Evolutionary conservation across 2,888 invertebrate species (phyloP).

Genomic region (Octodonta nipae): DNA sequence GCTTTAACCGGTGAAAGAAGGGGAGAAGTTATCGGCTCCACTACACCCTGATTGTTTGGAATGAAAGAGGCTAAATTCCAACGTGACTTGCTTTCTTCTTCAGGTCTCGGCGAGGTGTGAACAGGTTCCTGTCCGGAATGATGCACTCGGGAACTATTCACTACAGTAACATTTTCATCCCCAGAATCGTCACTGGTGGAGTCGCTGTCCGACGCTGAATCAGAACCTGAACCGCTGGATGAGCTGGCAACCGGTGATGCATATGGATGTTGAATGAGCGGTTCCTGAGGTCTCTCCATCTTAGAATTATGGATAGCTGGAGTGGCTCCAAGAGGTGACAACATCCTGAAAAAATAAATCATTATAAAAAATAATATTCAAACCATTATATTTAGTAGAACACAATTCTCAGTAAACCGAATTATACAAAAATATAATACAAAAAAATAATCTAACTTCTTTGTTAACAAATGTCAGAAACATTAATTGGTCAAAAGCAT

Average conservation of each 20-base stretch:
- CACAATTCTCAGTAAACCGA: too few relatives aligned
- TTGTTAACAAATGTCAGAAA: too few relatives aligned
- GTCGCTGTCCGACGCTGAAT: slow-evolving; percentile 45
- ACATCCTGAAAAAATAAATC: slow-evolving; percentile 36
- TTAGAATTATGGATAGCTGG: slow-evolving; percentile 34
- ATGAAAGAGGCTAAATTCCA: slow-evolving; percentile 37
- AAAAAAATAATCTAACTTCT: too few relatives aligned
- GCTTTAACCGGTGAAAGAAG: slow-evolving; percentile 12
- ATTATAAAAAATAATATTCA: too few relatives aligned
- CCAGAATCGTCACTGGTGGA: slow-evolving; percentile 42
- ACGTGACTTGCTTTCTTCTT: slow-evolving; percentile 34
- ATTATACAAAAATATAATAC: too few relatives aligned
- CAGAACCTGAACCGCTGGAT: slow-evolving; percentile 49
- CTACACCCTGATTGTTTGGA: slow-evolving; percentile 13
- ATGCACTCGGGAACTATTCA: slow-evolving; percentile 4
- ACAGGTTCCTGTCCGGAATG: slow-evolving; percentile 14
- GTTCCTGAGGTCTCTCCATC: slow-evolving; percentile 22
- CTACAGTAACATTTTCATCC: slow-evolving; percentile 29
- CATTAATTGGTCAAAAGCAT: too few relatives aligned
- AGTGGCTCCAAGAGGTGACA: slow-evolving; percentile 40
- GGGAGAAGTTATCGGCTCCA: slow-evolving; percentile 6
- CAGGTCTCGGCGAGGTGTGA: slow-evolving; percentile 31
- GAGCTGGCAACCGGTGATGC: slow-evolving; percentile 20
- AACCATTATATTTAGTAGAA: too few relatives aligned
- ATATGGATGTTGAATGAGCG: slow-evolving; percentile 7